phyloP scores from a whole-genome alignment of 2,797 vertebrate genomes.

The Sebastes baramenuke region DNA sequence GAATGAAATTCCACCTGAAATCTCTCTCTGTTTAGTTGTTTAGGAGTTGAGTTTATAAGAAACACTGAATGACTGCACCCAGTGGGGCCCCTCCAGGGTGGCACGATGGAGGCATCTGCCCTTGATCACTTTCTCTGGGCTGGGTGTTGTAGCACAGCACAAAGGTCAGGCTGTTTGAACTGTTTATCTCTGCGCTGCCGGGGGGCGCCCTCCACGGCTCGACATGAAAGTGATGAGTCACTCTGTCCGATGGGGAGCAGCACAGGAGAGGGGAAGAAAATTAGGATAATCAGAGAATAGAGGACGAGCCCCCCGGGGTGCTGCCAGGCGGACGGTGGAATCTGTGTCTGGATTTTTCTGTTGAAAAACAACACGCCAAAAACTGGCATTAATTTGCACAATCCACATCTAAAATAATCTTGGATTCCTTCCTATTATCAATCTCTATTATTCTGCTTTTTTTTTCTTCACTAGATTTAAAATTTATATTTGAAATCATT shows the following conservation, averaged over 20 bases:
- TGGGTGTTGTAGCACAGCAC: slow-evolving; percentile 38
- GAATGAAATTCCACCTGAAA: background rate
- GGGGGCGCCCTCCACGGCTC: slow-evolving; percentile 54
- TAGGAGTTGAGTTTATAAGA: background rate
- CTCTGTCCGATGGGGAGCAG: slow-evolving; percentile 51
- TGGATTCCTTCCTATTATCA: background rate
- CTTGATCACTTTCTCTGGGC: slow-evolving; percentile 40
- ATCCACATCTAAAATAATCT: background rate
- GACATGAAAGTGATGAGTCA: slow-evolving; percentile 78
- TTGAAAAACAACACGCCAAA: background rate
- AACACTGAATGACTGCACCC: background rate
- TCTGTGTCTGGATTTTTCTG: background rate
- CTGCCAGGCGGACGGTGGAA: background rate
- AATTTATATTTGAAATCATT: background rate
- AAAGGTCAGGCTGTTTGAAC: slow-evolving; percentile 82
- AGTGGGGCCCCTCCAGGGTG: slow-evolving; percentile 9
- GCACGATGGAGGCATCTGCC: slow-evolving; percentile 19
- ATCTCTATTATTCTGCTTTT: background rate
- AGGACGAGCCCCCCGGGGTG: background rate
- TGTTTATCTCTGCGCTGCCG: slow-evolving; percentile 59
- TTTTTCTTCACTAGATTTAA: background rate
- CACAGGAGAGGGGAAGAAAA: slow-evolving; percentile 49
- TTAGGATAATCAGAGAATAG: slow-evolving; percentile 13
- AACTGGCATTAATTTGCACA: background rate
- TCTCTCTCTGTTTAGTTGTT: background rate